Evolutionary conservation across 2,888 invertebrate genomes (phyloP).

Genomic region (Oxystoma pomonae): DNA sequence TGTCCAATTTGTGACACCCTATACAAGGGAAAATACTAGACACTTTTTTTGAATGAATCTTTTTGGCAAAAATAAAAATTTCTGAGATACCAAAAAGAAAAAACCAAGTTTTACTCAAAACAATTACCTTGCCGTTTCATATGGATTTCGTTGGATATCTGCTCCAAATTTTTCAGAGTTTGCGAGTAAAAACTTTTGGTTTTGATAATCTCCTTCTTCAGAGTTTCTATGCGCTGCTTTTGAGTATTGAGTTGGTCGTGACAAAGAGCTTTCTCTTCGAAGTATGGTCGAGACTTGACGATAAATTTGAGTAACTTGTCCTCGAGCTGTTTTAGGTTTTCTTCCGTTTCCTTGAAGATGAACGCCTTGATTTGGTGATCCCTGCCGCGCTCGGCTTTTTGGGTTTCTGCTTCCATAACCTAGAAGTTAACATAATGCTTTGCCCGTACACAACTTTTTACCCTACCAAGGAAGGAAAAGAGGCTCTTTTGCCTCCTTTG

Average conservation of each 20-base stretch:
- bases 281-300: slow-evolving; percentile 83
- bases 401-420: slow-evolving; percentile 91
- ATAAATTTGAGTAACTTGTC: slow-evolving; percentile 79
- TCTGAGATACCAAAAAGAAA: no score
- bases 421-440: no score
- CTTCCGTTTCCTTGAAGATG: slow-evolving; percentile 77
- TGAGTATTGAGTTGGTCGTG: slow-evolving; percentile 82
- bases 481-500: no score
- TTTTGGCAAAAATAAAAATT: no score
- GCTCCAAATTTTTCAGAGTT: slow-evolving; percentile 78
- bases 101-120: no score
- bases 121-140: slow-evolving; percentile 54
- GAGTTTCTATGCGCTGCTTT: slow-evolving; percentile 75
- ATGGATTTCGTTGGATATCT: slow-evolving; percentile 91
- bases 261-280: slow-evolving; percentile 84
- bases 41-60: no score
- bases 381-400: slow-evolving; percentile 82
- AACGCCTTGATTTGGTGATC: slow-evolving; percentile 81
- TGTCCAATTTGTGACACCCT: no score
- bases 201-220: slow-evolving; percentile 74
- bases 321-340: slow-evolving; percentile 75
- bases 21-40: no score
- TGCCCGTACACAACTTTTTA: no score
- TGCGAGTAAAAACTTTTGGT: slow-evolving; percentile 79
- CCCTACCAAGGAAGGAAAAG: no score